Base-by-base conservation (phyloP, 2,888 invertebrate genomes). In the Temnothorax ravouxi region DNA sequence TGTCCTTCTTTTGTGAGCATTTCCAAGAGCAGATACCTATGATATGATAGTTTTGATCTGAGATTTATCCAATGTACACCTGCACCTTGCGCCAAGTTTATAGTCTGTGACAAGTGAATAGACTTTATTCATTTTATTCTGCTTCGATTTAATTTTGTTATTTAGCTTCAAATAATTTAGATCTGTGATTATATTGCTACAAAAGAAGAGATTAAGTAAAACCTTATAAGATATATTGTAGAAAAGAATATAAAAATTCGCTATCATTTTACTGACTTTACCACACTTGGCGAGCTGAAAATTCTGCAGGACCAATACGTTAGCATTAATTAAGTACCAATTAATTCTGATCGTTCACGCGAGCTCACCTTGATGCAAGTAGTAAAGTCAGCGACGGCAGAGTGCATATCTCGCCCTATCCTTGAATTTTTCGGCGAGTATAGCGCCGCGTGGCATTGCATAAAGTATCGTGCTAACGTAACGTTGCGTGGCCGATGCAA, bases 361-460 rank as follows among this genome's bases (percentile, higher is more conserved):
- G 76, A 76, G 25, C 9, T 66, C 11, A 67, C 9, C 66, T 56
- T 66, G 11, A 67, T 3, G 13, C 21, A 52, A 79, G 47, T 62
- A 29, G 18, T 18, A 21, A 25, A 66, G 25, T 8, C 21, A 52
- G 50, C n/a, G 67, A 76, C 25, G 66, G 11, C 13, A 38, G 25
- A 64, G 61, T 62, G 50, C 50, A 62, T 74, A 5, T 25, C n/a
- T 52, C 11, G 13, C 18, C 15, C 47, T 44, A 54, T 66, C 77
- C 25, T 84, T 47, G 50, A 80, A 88, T 85, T 85, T 84, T 67
- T 84, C 69, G 66, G 54, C 76, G 67, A 52, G 9, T 66, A 47
- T 66, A 85, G 72, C 72, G 29, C 56, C 82, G 87, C 91, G 91
- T 92, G 91, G 85, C 87, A 85, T 79, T 75, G 91, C 92, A 92